Conservation (phyloP, 2,888 invertebrate species). For the Cremastinae sp. region DNA sequence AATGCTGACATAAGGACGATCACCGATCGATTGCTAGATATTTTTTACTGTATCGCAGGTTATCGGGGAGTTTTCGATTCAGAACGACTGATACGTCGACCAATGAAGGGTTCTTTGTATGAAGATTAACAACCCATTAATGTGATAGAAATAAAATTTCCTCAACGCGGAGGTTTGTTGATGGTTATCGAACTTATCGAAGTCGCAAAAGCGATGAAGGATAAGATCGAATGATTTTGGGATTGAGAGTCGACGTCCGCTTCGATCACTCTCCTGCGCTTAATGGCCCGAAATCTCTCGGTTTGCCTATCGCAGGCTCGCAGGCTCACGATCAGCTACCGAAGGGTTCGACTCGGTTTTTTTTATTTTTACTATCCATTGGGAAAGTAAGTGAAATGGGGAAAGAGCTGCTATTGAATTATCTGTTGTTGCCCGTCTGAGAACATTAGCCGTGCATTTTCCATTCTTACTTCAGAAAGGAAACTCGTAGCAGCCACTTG, state of each 20-base stretch:
- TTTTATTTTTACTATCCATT: background rate
- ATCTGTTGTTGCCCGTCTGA: slow-evolving; percentile 44
- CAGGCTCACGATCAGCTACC: slow-evolving; percentile 27
- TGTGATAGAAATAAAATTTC: background rate
- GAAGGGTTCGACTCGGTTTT: slow-evolving; percentile 37
- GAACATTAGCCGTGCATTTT: slow-evolving; percentile 55
- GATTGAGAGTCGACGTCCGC: slow-evolving; percentile 51
- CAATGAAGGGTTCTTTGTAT: slow-evolving; percentile 2
- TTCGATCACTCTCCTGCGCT: slow-evolving; percentile 45
- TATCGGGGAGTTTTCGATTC: slow-evolving; percentile 14
- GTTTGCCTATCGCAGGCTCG: slow-evolving; percentile 34
- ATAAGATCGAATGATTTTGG: slow-evolving; percentile 55
- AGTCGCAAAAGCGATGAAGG: slow-evolving; percentile 18
- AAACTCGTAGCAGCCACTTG: slow-evolving; percentile 11
- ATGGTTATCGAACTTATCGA: slow-evolving; percentile 19
- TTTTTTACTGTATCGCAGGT: slow-evolving; percentile 57
- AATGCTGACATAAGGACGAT: no score
- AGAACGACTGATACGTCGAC: slow-evolving; percentile 30
- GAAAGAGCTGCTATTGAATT: slow-evolving; percentile 41
- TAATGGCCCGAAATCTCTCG: slow-evolving; percentile 50
- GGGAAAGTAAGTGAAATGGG: slow-evolving; percentile 13
- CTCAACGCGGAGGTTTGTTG: slow-evolving; percentile 17
- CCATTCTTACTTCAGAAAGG: slow-evolving; percentile 40
- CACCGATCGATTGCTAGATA: slow-evolving; percentile 64
- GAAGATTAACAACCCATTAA: slow-evolving; percentile 2